phyloP scores from a whole-genome alignment of 2,113 vertebrate species.

The Syngnathus typhle region DNA sequence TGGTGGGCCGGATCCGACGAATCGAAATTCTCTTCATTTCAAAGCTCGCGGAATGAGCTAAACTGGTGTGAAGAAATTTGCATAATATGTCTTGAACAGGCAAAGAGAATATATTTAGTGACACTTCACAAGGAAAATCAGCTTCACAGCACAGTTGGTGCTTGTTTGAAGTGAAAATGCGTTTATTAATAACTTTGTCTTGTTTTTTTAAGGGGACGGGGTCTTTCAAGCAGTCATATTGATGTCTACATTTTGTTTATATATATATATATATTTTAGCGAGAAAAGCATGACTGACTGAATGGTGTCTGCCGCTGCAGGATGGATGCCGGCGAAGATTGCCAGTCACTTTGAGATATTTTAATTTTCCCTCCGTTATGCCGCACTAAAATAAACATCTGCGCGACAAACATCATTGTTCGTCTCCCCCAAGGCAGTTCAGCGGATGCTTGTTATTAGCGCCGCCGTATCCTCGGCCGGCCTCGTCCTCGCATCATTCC shows the following conservation, averaged over 20 bases:
- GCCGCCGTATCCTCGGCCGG: constrained; percentile 25
- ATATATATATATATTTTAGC: constrained; percentile 7
- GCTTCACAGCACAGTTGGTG: neutral
- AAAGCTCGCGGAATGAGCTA: no score
- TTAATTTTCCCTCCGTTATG: neutral
- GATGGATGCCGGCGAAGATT: constrained; percentile 19
- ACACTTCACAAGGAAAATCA: neutral
- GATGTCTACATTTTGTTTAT: constrained; percentile 7
- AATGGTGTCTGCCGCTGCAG: constrained; percentile 22
- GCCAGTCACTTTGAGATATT: neutral
- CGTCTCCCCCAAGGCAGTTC: constrained; percentile 1
- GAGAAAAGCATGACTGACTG: constrained; percentile 30
- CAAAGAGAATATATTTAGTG: neutral
- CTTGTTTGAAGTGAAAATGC: constrained; percentile 19
- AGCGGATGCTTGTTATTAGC: constrained; percentile 48
- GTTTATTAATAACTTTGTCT: constrained; percentile 45
- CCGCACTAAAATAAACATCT: constrained; percentile 9
- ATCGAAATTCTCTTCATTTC: no score
- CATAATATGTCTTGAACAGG: neutral
- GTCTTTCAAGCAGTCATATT: constrained; percentile 26
- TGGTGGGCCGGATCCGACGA: no score
- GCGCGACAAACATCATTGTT: neutral
- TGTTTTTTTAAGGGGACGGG: constrained; percentile 50
- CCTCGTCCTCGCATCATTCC: constrained; percentile 48
- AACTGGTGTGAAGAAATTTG: neutral